Conservation (phyloP, 2,797 vertebrate species). For the Hemibagrus guttatus region DNA sequence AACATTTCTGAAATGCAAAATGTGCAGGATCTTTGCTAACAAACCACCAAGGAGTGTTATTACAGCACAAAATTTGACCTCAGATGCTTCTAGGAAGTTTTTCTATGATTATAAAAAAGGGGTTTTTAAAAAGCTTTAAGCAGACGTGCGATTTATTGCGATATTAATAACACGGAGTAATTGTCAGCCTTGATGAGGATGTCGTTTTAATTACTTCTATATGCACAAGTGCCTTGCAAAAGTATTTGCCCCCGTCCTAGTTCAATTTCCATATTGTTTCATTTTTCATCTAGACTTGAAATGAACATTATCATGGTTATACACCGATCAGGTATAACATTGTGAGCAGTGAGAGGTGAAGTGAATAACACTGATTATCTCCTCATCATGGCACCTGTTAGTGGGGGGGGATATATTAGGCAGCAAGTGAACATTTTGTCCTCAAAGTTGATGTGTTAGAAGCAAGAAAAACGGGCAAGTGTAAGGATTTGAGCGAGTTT, state of each 20-base stretch:
- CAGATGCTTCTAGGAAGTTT: not conserved
- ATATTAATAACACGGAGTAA: not conserved
- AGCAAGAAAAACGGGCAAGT: too few species aligned
- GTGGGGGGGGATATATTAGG: too few species aligned
- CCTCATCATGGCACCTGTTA: too few species aligned
- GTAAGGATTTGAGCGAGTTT: too few species aligned
- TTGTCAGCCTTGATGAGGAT: not conserved
- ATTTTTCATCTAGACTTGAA: not conserved
- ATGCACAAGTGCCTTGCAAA: not conserved
- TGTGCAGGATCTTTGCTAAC: not conserved
- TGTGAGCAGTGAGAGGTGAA: too few species aligned
- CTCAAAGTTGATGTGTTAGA: too few species aligned
- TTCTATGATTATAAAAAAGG: not conserved
- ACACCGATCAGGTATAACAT: too few species aligned
- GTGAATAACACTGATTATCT: too few species aligned
- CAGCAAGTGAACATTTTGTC: too few species aligned
- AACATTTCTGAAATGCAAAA: not conserved
- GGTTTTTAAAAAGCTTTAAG: not conserved
- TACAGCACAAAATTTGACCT: not conserved
- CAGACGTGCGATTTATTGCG: too few species aligned
- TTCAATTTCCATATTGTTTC: not conserved
- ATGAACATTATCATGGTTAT: not conserved
- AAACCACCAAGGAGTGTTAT: slow-evolving; percentile 8
- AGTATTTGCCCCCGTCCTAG: not conserved
- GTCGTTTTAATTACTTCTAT: not conserved